Conservation (phyloP, 2,113 vertebrate species). For the Eonycteris spelaea region DNA sequence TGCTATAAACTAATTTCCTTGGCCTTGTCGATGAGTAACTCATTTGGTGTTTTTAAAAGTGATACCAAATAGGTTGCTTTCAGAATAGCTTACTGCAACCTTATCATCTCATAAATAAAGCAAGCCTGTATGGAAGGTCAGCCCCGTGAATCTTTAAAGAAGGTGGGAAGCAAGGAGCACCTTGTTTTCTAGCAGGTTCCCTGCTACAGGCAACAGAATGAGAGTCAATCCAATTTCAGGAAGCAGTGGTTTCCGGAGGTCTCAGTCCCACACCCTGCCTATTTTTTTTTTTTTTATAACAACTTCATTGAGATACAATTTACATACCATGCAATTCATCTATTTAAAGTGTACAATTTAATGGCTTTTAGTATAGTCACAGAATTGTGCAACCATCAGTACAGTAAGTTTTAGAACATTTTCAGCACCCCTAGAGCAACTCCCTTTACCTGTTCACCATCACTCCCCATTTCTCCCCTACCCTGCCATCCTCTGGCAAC, state of each 20-base stretch:
- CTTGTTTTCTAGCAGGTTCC: background rate
- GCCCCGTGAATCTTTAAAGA: background rate
- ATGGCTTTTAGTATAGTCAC: background rate
- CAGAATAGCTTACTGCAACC: background rate
- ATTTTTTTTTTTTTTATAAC: background rate
- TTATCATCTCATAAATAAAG: conserved; percentile 65
- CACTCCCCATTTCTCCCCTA: background rate
- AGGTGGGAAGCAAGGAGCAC: background rate
- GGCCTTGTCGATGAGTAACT: background rate
- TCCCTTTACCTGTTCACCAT: background rate
- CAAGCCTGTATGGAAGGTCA: background rate
- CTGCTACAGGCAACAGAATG: background rate
- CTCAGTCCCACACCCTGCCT: background rate
- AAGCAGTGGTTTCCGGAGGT: background rate
- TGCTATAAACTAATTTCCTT: background rate
- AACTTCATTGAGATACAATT: background rate
- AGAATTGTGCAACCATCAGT: background rate
- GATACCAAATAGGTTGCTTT: conserved; percentile 28
- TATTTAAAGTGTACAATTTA: background rate
- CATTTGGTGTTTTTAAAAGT: conserved; percentile 25
- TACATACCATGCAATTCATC: background rate
- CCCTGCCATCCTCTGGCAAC: background rate
- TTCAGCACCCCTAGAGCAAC: background rate
- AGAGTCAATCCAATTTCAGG: background rate
- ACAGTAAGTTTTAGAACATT: background rate